Conservation (phyloP, 2,888 invertebrate genomes). For the Falcaria lacertinaria region DNA sequence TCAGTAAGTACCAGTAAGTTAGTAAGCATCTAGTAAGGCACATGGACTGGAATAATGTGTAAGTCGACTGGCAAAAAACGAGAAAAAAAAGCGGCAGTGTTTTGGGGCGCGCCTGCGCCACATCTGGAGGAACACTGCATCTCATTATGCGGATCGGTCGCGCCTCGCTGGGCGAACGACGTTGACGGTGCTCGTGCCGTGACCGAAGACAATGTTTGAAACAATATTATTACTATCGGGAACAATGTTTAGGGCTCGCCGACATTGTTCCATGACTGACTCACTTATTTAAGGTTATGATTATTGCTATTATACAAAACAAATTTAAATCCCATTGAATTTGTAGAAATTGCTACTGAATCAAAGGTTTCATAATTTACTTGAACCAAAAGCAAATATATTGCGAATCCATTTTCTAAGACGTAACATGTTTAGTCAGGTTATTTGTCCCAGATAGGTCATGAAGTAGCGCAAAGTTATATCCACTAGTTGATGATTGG, state of each 20-base stretch:
- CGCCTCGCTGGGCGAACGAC: slow-evolving; percentile 51
- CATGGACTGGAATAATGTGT: slow-evolving; percentile 1
- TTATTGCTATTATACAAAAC: not conserved
- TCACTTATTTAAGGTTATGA: not conserved
- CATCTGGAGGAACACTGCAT: slow-evolving; percentile 74
- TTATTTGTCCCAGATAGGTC: too few species aligned
- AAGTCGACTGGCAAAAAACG: slow-evolving; percentile 39
- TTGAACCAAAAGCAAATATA: too few species aligned
- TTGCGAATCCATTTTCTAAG: too few species aligned
- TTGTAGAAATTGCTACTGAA: too few species aligned
- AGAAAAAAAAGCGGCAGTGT: slow-evolving; percentile 59
- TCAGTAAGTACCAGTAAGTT: too few species aligned
- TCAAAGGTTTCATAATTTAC: too few species aligned
- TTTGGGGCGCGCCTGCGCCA: slow-evolving; percentile 70
- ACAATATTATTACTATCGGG: slow-evolving; percentile 26
- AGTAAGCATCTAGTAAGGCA: not conserved
- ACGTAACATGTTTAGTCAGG: too few species aligned
- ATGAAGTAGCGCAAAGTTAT: too few species aligned
- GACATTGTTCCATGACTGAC: not conserved
- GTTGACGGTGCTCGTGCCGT: slow-evolving; percentile 35
- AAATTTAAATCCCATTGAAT: not conserved
- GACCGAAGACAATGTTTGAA: slow-evolving; percentile 43
- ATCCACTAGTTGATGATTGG: too few species aligned
- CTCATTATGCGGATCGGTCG: slow-evolving; percentile 69
- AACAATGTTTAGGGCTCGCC: slow-evolving; percentile 14